phyloP scores from a whole-genome alignment of 2,113 vertebrate species.

The Planiliza haematocheilus region DNA sequence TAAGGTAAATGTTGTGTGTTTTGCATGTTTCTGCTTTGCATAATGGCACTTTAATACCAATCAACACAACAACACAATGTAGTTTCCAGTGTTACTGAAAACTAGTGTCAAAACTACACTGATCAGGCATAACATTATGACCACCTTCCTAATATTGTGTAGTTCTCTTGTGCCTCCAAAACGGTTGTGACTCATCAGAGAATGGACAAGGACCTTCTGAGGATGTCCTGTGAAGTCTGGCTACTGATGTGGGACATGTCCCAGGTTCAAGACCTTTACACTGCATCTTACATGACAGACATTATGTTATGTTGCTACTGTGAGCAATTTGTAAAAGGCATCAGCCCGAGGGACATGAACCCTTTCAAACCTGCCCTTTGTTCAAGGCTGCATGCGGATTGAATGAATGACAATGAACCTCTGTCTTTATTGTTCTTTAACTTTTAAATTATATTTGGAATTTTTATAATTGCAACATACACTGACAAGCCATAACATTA shows the following conservation, averaged over 20 bases:
- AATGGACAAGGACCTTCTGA: too few relatives aligned
- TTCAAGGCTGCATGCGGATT: neutral
- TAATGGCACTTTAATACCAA: neutral
- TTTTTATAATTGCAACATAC: too few relatives aligned
- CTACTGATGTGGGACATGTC: too few relatives aligned
- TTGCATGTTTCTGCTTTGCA: neutral
- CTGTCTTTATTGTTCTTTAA: neutral
- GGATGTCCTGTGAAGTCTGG: too few relatives aligned
- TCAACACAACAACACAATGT: neutral
- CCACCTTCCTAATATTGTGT: too few relatives aligned
- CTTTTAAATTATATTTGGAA: neutral
- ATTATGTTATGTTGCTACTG: conserved; percentile 19
- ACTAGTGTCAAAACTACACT: neutral
- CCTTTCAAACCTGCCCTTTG: conserved; percentile 3
- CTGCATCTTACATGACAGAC: neutral
- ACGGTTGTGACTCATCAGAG: too few relatives aligned
- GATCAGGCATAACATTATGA: too few relatives aligned
- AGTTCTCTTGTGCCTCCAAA: too few relatives aligned
- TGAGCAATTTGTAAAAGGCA: conserved; percentile 6
- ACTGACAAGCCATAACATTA: too few relatives aligned
- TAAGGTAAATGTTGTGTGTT: neutral
- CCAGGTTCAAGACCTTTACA: conserved; percentile 31
- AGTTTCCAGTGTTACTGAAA: neutral
- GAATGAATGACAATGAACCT: neutral
- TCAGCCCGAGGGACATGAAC: neutral